Conservation (phyloP, 2,888 invertebrate species). For the Salpingus planirostris region DNA sequence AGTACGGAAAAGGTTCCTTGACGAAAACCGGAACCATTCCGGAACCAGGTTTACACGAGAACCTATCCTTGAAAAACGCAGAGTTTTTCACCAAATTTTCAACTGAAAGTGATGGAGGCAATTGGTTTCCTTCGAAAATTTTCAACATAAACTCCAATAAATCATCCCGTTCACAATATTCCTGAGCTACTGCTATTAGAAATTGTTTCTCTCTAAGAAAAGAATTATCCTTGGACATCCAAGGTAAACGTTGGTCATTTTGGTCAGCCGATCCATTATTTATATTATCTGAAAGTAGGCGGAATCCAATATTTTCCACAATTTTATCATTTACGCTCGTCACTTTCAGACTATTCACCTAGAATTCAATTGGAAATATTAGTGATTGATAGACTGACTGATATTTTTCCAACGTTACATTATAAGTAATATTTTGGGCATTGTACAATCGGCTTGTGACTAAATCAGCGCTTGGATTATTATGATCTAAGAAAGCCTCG, state of each 20-base stretch:
- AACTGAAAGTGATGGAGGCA: conserved; percentile 24
- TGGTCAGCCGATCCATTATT: too few species aligned
- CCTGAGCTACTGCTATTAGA: conserved; percentile 26
- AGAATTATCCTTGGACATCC: conserved; percentile 18
- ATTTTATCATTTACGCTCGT: conserved; percentile 20
- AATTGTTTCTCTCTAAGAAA: conserved; percentile 23
- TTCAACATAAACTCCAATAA: conserved; percentile 21
- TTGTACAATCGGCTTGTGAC: too few species aligned
- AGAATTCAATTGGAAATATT: too few species aligned
- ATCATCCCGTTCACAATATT: conserved; percentile 21
- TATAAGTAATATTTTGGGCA: too few species aligned
- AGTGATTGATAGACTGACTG: too few species aligned
- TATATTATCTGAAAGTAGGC: conserved; percentile 17
- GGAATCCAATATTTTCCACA: conserved; percentile 25
- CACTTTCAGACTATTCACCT: too few species aligned
- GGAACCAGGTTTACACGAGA: conserved; percentile 22
- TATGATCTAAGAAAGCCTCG: too few species aligned
- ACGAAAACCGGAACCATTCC: conserved; percentile 16
- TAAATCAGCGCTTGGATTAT: too few species aligned
- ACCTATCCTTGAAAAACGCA: conserved; percentile 18
- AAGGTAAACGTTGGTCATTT: conserved; percentile 18
- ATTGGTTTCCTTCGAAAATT: conserved; percentile 21
- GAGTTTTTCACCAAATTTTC: conserved; percentile 25
- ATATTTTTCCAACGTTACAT: too few species aligned
- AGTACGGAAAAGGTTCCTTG: conserved; percentile 22